These are phyloP conservation scores for Cyphomyrus discorhynchus DNA, from an alignment of 2,113 vertebrate species.

Conservation along the genomic window DNA sequence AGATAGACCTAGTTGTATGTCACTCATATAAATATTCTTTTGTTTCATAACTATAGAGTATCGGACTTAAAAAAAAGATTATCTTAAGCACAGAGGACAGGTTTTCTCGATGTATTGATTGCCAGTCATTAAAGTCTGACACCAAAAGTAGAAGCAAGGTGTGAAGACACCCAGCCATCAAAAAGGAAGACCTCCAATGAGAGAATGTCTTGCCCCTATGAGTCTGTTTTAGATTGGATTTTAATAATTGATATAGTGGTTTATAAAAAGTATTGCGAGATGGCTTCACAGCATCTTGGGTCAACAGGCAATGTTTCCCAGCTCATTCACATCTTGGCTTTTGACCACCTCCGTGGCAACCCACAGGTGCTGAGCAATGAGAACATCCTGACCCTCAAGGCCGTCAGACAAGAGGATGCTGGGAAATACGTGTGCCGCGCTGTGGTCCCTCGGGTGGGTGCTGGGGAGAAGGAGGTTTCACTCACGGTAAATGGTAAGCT, in stretches of 20 bases:
- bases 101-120: neutral
- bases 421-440: constrained; percentile 94
- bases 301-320: constrained; percentile 35
- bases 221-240: constrained; percentile 62
- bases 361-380: constrained; percentile 91
- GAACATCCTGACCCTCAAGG: constrained; percentile 84
- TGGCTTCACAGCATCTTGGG: constrained; percentile 32
- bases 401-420: constrained; percentile 89
- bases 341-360: constrained; percentile 31
- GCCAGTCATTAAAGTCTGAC: neutral
- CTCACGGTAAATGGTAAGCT: constrained; percentile 89
- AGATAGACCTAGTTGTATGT: neutral
- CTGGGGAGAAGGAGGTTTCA: constrained; percentile 84
- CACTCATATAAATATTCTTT: neutral
- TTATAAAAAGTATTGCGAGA: constrained; percentile 45
- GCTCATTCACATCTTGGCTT: constrained; percentile 28
- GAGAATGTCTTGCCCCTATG: constrained; percentile 26
- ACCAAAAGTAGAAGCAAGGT: neutral
- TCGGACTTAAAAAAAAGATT: neutral
- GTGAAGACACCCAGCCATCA: neutral
- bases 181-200: neutral
- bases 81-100: neutral
- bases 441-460: constrained; percentile 87
- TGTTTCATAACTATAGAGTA: neutral
- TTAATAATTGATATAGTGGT: constrained; percentile 65